Evolutionary conservation across 2,888 invertebrate genomes (phyloP), one percentile per base, ranked within the genome.

Genomic region (Diarsia brunnea): DNA sequence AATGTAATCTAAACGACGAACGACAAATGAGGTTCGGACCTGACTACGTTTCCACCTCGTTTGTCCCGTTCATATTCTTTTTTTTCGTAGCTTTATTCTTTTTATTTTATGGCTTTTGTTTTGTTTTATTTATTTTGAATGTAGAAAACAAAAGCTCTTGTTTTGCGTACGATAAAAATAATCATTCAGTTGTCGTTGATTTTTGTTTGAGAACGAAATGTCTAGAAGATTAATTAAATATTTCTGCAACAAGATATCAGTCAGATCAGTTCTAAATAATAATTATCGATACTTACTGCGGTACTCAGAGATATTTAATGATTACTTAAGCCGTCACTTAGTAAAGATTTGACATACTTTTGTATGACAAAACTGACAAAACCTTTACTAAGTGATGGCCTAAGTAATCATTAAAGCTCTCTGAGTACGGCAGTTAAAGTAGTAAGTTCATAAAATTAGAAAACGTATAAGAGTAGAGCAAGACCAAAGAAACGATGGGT

Each of bases 1-100:
- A 93, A 94, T 92, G 94, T 93, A 95, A 95, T 95, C 95, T 95
- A 95, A 94, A 90, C 89, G 87, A 76, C 88, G 60, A 74, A 74
- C 86, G 91, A 92, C 93, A 92, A 92, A 92, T 95, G 95, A 92
- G 90, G 89, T 93, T 93, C 90, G 94, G 95, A 95, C 95, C 94
- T 95, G 95, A 95, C 95, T 93, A 89, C 90, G 82, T 83, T 87
- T 87, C 84, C 89, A 91, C 88, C 85, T 90, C 88, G 79, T 91
- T 90, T 84, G 84, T 88, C 81, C 78, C 84, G 77, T 84, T 79
- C 79, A 84, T 87, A 78, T 84, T 82, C 10, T 60, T 75, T 86
- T 89, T 88, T 88, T 88, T 84, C 49, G 90, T 89, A 89, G 89
- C 89, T 91, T 90, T 74, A 91, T 90, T 84, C 72, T 76, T 75